A percentile compares a stretch with the other conserved stretches of the same genome.
These are phyloP conservation scores for Vanessa atalanta DNA, from an alignment of 1,140 invertebrate genomes.

Conservation along the genomic window DNA sequence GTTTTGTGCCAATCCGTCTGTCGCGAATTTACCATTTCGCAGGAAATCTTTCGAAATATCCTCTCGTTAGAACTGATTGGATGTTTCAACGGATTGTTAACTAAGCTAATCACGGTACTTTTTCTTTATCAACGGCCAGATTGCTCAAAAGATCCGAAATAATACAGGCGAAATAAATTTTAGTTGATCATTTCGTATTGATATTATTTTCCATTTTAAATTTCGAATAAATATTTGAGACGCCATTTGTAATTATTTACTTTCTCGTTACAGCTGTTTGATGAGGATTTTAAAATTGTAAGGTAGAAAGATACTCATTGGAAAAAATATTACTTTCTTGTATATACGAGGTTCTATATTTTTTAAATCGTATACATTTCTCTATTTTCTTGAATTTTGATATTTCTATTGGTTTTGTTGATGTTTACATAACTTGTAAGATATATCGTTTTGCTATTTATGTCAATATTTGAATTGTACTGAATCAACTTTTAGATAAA, in stretches of 20 bases:
- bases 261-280: background rate
- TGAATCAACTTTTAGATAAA: too few species aligned
- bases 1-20: conserved; percentile 35
- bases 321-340: background rate
- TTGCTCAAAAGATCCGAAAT: conserved; percentile 34
- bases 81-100: conserved; percentile 29
- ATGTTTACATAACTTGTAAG: too few species aligned
- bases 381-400: too few species aligned
- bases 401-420: too few species aligned
- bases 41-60: conserved; percentile 17
- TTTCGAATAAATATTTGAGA: background rate
- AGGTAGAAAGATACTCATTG: background rate
- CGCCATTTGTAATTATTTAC: background rate
- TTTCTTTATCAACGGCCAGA: conserved; percentile 9
- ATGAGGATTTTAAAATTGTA: background rate
- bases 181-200: conserved; percentile 2
- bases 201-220: conserved; percentile 7
- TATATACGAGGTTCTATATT: background rate
- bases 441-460: too few species aligned
- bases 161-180: conserved; percentile 27
- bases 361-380: background rate
- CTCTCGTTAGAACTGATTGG: conserved; percentile 35
- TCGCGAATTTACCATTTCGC: conserved; percentile 24
- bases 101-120: conserved; percentile 34
- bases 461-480: too few species aligned